A percentile compares a stretch with the other conserved stretches of the same genome.
phyloP scores from a whole-genome alignment of 2,888 invertebrate species.

The Drosophila robusta region DNA sequence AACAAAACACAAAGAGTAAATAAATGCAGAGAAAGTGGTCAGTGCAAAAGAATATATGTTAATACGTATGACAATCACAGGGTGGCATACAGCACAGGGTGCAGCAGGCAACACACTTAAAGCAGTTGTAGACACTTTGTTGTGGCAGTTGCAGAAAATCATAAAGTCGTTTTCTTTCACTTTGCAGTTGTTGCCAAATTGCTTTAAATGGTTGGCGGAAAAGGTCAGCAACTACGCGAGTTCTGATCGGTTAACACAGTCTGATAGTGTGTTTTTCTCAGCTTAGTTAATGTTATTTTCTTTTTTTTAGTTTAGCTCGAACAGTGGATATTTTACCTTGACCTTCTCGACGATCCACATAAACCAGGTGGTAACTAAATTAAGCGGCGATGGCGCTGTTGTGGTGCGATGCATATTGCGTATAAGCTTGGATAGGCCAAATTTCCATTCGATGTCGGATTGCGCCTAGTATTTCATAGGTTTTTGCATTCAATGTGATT shows the following conservation, averaged over 20 bases:
- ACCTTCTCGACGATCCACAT: conserved; percentile 93
- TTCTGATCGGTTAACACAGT: conserved; percentile 47
- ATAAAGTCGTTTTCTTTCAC: conserved; percentile 25
- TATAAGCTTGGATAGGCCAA: conserved; percentile 98
- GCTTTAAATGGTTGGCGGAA: conserved; percentile 84
- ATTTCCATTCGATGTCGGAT: conserved; percentile 99
- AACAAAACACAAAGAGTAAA: not conserved
- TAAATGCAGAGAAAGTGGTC: conserved; percentile 12
- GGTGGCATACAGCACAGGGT: conserved; percentile 38
- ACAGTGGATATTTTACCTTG: conserved; percentile 87
- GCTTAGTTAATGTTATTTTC: conserved; percentile 14
- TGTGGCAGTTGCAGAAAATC: conserved; percentile 24
- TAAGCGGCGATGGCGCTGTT: conserved; percentile 98
- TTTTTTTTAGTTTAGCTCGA: conserved; percentile 32
- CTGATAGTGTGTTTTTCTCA: conserved; percentile 26
- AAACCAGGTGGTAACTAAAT: conserved; percentile 97
- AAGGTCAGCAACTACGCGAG: conserved; percentile 79
- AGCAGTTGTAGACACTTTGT: conserved; percentile 56
- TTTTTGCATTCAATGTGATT: conserved; percentile 43
- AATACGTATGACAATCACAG: conserved; percentile 6
- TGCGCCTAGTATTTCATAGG: conserved; percentile 90
- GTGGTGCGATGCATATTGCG: conserved; percentile 99
- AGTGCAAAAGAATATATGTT: conserved; percentile 24
- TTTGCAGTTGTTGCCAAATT: conserved; percentile 82
- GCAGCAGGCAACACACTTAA: conserved; percentile 73